A percentile compares a stretch with the other conserved stretches of the same genome.
Evolutionary conservation across 64 coral and sea anemone species (phyloP).

Genomic region (Stichodactyla helianthus): DNA sequence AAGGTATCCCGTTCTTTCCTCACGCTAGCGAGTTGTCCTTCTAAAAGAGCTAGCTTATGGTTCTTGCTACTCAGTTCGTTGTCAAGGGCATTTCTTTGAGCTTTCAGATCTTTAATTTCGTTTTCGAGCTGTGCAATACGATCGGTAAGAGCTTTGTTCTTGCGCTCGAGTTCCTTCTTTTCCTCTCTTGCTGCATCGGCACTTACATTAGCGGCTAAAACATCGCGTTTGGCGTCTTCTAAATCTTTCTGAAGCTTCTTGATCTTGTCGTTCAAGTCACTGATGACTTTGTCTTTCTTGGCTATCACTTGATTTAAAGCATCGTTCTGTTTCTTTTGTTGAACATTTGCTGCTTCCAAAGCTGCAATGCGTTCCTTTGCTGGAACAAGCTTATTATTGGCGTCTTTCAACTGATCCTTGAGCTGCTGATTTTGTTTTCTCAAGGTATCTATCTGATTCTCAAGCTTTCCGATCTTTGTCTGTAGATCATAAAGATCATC

Average conservation of each 20-base stretch:
- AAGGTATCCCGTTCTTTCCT: slow-evolving; percentile 73
- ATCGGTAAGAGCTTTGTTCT: slow-evolving; percentile 45
- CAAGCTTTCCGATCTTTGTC: slow-evolving; percentile 72
- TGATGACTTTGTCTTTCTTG: slow-evolving; percentile 84
- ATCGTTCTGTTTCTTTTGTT: slow-evolving; percentile 67
- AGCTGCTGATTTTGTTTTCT: slow-evolving; percentile 82
- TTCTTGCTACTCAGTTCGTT: slow-evolving; percentile 80
- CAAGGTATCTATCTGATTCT: slow-evolving; percentile 72
- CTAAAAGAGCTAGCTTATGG: slow-evolving; percentile 69
- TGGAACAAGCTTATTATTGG: slow-evolving; percentile 74
- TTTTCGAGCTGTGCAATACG: slow-evolving; percentile 46
- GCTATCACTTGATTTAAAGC: slow-evolving; percentile 60
- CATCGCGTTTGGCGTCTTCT: slow-evolving; percentile 55
- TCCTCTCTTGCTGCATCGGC: slow-evolving; percentile 59
- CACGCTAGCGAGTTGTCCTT: slow-evolving; percentile 60
- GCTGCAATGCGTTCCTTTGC: slow-evolving; percentile 66
- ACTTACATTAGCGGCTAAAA: slow-evolving; percentile 59
- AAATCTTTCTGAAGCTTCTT: slow-evolving; percentile 78
- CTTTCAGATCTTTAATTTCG: slow-evolving; percentile 80
- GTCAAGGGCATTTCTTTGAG: slow-evolving; percentile 77
- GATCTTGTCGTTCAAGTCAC: slow-evolving; percentile 71
- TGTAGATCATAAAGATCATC: slow-evolving; percentile 72
- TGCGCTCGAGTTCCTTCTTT: slow-evolving; percentile 73
- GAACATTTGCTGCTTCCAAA: slow-evolving; percentile 51
- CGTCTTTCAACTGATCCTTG: slow-evolving; percentile 76